These are phyloP conservation scores for Chorisops tibialis DNA, from an alignment of 2,888 invertebrate species.

Conservation along the genomic window DNA sequence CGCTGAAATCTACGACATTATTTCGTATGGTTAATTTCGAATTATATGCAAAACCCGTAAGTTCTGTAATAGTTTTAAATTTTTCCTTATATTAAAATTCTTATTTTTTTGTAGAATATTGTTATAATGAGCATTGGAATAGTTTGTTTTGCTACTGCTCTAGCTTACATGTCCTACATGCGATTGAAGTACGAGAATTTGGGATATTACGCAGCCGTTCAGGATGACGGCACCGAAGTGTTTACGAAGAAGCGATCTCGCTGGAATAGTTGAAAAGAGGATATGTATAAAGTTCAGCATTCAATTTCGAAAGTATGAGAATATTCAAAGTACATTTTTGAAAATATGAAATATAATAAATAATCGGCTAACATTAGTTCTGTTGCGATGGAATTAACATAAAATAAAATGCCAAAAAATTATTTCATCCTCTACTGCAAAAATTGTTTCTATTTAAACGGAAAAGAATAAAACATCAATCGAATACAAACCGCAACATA, in stretches of 20 bases:
- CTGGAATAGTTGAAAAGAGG: slow-evolving; percentile 60
- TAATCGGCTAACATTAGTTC: no score
- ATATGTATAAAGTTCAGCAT: no score
- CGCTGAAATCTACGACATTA: slow-evolving; percentile 67
- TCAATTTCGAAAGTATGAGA: no score
- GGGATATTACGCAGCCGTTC: slow-evolving; percentile 76
- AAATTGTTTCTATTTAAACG: no score
- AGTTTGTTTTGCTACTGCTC: slow-evolving; percentile 68
- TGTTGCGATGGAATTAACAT: no score
- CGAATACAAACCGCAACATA: no score
- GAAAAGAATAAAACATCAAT: no score
- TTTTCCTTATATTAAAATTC: neutral
- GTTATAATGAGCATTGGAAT: slow-evolving; percentile 79
- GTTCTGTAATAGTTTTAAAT: slow-evolving; percentile 41
- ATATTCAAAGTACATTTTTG: no score
- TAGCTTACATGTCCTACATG: slow-evolving; percentile 84
- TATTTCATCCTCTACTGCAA: no score
- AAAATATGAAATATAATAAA: no score
- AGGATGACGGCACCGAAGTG: slow-evolving; percentile 72
- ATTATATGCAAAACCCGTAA: slow-evolving; percentile 83
- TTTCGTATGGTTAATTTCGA: slow-evolving; percentile 86
- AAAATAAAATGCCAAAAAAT: no score
- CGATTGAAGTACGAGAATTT: slow-evolving; percentile 72
- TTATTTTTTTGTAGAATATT: slow-evolving; percentile 67
- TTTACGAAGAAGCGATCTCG: slow-evolving; percentile 73